Evolutionary conservation across 2,797 vertebrate species (phyloP), one percentile per base, ranked within the genome.

Genomic region (Odontamblyopus rebecca): DNA sequence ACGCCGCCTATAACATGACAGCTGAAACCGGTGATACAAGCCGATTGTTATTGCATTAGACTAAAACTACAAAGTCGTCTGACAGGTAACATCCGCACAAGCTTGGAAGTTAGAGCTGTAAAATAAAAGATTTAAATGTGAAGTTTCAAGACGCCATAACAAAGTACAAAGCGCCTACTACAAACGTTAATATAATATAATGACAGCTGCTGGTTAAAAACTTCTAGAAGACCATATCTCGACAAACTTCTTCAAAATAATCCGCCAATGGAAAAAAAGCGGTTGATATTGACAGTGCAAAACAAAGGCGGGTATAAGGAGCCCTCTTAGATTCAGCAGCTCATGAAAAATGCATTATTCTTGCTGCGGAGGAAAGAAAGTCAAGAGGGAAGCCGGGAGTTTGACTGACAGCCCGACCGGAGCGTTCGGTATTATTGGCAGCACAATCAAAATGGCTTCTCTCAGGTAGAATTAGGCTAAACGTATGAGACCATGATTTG

Each of bases 301-400:
- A 88, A 86, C 78, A 84, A 23, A 79, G 81, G 76, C 66, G 74
- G 80, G 82, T 61, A 85, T 75, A 82, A 86, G 81, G 67, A 77
- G 79, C 69, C 79, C 83, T 68, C 81, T 83, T 63, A 76, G 77
- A 77, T 85, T 87, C 84, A 54, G 65, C 48, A 72, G 73, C 88
- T 89, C 88, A 91, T 91, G 90, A 91, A 90, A 90, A 88, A 91
- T 91, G 88, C 81, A 92, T 89, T 67, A 82, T 82, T 88, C 88
- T 78, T 89, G 89, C 88, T 88, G 80, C 76, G 83, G 82, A 84
- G 86, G 67, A 61, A 82, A 74, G 82, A 79, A 80, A 86, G 87
- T 89, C 82, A 77, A 78, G 84, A 86, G 82, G 74, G 78, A 86
- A 77, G 78, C 71, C 51, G 80, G 70, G 75, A 73, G 88, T 85